phyloP scores from a whole-genome alignment of 2,113 vertebrate species.

The Hemiscyllium ocellatum region DNA sequence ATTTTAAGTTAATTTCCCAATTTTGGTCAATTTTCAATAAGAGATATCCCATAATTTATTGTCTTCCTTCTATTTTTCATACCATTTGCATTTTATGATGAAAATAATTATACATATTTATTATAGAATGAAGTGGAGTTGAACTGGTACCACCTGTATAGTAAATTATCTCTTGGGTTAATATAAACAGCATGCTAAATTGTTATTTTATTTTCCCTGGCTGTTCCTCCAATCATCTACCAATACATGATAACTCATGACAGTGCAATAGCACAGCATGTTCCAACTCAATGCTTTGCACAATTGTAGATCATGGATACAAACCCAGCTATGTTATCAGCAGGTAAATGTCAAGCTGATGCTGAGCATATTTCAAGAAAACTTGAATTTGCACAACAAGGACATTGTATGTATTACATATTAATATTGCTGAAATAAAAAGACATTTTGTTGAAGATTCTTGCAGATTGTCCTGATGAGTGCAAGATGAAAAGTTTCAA shows the following conservation, averaged over 20 bases:
- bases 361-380: neutral
- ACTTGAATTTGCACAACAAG: neutral
- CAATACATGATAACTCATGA: neutral
- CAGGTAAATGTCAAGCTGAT: neutral
- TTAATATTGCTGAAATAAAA: neutral
- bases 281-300: conserved; percentile 2
- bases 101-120: conserved; percentile 5
- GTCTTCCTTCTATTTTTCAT: neutral
- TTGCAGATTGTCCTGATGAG: no score
- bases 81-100: neutral
- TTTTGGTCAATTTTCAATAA: neutral
- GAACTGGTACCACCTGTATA: neutral
- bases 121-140: neutral
- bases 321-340: conserved; percentile 7
- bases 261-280: neutral
- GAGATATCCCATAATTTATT: neutral
- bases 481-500: no score
- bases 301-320: neutral
- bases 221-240: neutral
- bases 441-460: no score
- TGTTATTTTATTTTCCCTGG: neutral
- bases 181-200: neutral
- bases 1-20: neutral
- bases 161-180: neutral
- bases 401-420: neutral